These are phyloP conservation scores for Dicycla oo DNA, from an alignment of 2,888 invertebrate species.

Conservation along the genomic window DNA sequence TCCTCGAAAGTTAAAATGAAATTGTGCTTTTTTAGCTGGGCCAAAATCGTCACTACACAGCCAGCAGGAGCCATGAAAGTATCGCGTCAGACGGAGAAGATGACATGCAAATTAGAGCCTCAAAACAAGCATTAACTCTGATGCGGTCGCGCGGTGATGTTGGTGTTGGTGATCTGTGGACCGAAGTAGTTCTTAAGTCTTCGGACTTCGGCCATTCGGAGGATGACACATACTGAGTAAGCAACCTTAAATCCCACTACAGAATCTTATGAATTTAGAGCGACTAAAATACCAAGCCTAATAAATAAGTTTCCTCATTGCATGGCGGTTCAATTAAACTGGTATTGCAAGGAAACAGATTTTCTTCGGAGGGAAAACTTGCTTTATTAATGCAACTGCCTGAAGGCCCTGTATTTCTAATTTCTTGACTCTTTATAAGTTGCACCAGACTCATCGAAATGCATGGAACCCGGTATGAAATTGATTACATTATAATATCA, in stretches of 20 bases:
- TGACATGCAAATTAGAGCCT: too few relatives aligned
- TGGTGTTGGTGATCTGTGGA: not conserved
- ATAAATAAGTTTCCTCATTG: not conserved
- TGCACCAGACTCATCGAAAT: not conserved
- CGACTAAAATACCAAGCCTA: not conserved
- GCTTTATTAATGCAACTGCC: slow-evolving; percentile 21
- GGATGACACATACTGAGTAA: not conserved
- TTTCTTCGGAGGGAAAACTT: slow-evolving; percentile 25
- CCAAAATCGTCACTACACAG: too few relatives aligned
- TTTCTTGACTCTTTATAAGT: slow-evolving; percentile 5
- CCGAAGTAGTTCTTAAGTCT: not conserved
- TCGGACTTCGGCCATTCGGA: not conserved
- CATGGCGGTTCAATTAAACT: not conserved
- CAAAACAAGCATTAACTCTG: not conserved
- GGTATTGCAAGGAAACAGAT: slow-evolving; percentile 14
- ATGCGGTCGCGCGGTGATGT: too few relatives aligned
- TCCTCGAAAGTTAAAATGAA: too few relatives aligned
- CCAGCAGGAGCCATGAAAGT: too few relatives aligned
- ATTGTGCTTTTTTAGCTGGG: too few relatives aligned
- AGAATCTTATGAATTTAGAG: not conserved
- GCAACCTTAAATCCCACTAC: not conserved
- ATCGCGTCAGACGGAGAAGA: not conserved
- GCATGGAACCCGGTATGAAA: slow-evolving; percentile 16
- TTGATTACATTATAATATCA: not conserved
- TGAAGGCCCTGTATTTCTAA: slow-evolving; percentile 36